Percentiles rank a stretch among this genome's conserved stretches.
phyloP scores from a whole-genome alignment of 2,888 invertebrate genomes.

The Eueremaeus valkanovi region DNA sequence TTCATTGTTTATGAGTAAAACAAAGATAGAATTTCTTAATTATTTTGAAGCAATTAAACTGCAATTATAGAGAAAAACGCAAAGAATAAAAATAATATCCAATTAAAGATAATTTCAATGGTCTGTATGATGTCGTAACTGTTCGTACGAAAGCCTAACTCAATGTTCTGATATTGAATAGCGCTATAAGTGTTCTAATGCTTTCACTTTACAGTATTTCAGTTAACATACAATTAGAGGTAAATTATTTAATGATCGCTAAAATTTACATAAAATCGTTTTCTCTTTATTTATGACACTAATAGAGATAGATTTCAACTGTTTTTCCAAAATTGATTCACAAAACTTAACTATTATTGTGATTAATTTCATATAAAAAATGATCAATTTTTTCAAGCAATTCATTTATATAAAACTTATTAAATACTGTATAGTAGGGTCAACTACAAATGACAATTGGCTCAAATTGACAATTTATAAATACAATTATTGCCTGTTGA shows the following conservation, averaged over 20 bases:
- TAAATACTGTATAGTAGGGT: too few relatives aligned
- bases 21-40: too few relatives aligned
- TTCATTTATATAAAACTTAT: too few relatives aligned
- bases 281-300: neutral
- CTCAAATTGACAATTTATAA: too few relatives aligned
- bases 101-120: neutral
- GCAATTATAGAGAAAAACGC: too few relatives aligned
- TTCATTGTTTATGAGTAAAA: too few relatives aligned
- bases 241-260: neutral
- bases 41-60: too few relatives aligned
- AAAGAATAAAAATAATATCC: too few relatives aligned
- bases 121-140: neutral
- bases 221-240: neutral
- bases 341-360: neutral
- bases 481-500: too few relatives aligned
- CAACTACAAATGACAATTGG: too few relatives aligned
- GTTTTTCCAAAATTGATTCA: neutral
- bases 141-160: neutral
- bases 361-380: neutral
- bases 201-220: neutral
- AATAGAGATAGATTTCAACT: neutral
- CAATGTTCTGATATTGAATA: neutral
- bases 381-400: too few relatives aligned
- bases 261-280: neutral
- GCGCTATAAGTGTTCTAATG: neutral